Evolutionary conservation across 2,888 invertebrate genomes (phyloP), one percentile per base, ranked within the genome.

Genomic region (Megalurothrips usitatus): DNA sequence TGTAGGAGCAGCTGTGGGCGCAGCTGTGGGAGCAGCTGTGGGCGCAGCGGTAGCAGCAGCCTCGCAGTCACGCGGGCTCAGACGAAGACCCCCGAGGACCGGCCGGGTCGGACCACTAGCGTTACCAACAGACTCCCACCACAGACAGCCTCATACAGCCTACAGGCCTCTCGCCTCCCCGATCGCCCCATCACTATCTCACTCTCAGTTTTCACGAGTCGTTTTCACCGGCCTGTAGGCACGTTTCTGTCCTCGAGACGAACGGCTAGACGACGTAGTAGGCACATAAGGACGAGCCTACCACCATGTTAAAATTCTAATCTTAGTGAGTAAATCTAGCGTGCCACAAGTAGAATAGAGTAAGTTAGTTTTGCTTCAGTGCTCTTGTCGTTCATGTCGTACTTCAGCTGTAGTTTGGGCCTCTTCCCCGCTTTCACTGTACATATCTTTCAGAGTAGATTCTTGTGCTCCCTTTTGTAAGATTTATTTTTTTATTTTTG

Each of bases 101-200:
- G 2, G 34, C 34, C 3, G 34, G 6, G 34, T 43, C 34, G 6
- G 6, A 6, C 34, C 34, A 43, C 34, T 43, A 43, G 6, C 6
- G 34, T 43, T 43, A 43, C 34, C 34, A 43, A 43, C 34, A 43
- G 34, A 43, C 6, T 43, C 91, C 91, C 19, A 94, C 90, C 80
- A 93, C 90, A 75, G 92, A 93, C 90, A 75, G 92, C 88, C 86
- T 93, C 84, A 79, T 84, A 84, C 80, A 84, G 84, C 47, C 85
- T 92, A 85, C 93, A 93, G 85, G 92, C 94, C 82, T n/a, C n/a
- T n/a, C n/a, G n/a, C n/a, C n/a, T n/a, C n/a, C n/a, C n/a, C n/a
- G n/a, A n/a, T n/a, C n/a, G n/a, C n/a, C n/a, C n/a, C n/a, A n/a
- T n/a, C n/a, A n/a, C n/a, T n/a, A n/a, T n/a, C n/a, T n/a, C n/a